A percentile compares a stretch with the other conserved stretches of the same genome.
These are phyloP conservation scores for Papilio glaucus DNA, from an alignment of 1,140 invertebrate genomes.

Conservation along the genomic window DNA sequence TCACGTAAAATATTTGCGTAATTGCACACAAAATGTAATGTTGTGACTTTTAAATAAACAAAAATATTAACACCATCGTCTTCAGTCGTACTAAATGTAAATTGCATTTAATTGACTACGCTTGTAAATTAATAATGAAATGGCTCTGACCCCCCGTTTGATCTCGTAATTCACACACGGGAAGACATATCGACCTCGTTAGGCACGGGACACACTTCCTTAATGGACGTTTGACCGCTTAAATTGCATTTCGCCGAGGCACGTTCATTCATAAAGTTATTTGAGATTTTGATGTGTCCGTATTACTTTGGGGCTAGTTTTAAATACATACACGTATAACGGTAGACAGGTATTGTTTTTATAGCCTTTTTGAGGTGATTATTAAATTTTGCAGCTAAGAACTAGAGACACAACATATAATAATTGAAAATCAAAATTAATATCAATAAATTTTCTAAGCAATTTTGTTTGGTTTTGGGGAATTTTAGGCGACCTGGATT, in stretches of 20 bases:
- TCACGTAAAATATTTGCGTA: background rate
- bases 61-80: background rate
- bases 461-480: too few species aligned
- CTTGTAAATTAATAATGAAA: slow-evolving; percentile 78
- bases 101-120: slow-evolving; percentile 73
- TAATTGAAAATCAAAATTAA: too few species aligned
- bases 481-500: too few species aligned
- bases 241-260: slow-evolving; percentile 44
- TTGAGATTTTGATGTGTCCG: slow-evolving; percentile 6
- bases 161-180: slow-evolving; percentile 70
- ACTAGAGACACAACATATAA: too few species aligned
- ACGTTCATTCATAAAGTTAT: slow-evolving; percentile 35
- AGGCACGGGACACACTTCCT: slow-evolving; percentile 61
- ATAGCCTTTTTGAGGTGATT: too few species aligned
- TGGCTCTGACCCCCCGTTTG: slow-evolving; percentile 69
- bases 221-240: slow-evolving; percentile 64
- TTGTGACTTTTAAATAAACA: background rate
- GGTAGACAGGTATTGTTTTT: too few species aligned
- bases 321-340: too few species aligned
- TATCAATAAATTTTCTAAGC: too few species aligned
- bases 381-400: too few species aligned
- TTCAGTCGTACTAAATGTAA: slow-evolving; percentile 43
- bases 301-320: background rate
- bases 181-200: slow-evolving; percentile 74
- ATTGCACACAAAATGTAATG: background rate